Evolutionary conservation across 2,113 vertebrate genomes (phyloP).

Genomic region (Forbesichthys papilliferus): DNA sequence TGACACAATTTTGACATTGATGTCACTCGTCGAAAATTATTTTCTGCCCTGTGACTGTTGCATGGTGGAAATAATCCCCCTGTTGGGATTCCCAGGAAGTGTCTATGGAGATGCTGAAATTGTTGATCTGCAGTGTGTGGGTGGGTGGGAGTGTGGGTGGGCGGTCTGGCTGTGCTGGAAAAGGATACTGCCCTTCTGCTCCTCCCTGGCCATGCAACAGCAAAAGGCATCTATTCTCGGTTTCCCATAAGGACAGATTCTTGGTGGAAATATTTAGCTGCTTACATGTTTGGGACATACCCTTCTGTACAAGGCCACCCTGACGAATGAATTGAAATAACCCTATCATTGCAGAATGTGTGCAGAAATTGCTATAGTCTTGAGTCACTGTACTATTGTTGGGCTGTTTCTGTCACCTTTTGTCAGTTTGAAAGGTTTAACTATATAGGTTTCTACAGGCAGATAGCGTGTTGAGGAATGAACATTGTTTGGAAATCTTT

Average conservation of each 20-base stretch:
- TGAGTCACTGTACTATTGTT: background rate
- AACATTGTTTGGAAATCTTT: background rate
- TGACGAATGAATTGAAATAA: constrained; percentile 2
- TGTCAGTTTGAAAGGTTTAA: background rate
- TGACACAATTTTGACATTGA: constrained; percentile 55
- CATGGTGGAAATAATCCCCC: constrained; percentile 47
- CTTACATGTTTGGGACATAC: constrained; percentile 36
- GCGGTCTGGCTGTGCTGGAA: constrained; percentile 52
- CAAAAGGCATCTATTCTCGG: constrained; percentile 65
- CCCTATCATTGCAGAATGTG: background rate
- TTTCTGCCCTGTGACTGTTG: constrained; percentile 41
- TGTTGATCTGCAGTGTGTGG: constrained; percentile 36
- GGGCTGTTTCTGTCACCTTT: background rate
- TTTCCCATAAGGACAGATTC: constrained; percentile 65
- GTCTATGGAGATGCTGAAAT: constrained; percentile 18
- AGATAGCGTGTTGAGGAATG: background rate
- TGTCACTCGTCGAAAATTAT: constrained; percentile 55
- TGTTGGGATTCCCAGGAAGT: constrained; percentile 62
- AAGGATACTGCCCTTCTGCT: constrained; percentile 40
- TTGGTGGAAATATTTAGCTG: constrained; percentile 56
- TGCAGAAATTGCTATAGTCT: background rate
- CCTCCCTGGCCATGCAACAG: constrained; percentile 50
- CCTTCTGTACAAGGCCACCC: constrained; percentile 30
- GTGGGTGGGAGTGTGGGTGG: constrained; percentile 13
- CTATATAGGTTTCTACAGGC: background rate